Evolutionary conservation across 2,888 invertebrate species (phyloP).

Genomic region (Andrena haemorrhoa): DNA sequence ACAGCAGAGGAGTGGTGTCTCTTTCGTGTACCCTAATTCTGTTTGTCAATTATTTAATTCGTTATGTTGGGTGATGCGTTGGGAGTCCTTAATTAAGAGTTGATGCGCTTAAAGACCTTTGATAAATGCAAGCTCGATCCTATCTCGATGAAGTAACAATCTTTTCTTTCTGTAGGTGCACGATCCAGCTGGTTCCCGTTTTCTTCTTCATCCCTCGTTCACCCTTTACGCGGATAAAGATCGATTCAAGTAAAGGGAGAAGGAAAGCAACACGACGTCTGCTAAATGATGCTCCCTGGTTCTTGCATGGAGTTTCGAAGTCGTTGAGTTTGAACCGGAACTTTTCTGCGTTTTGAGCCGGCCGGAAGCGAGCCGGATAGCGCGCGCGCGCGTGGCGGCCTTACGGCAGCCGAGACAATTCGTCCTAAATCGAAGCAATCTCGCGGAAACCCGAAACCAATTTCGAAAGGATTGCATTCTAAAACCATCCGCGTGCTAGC

Average conservation of each 20-base stretch:
- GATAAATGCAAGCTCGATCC: constrained; percentile 28
- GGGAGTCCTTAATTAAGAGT: too few relatives aligned
- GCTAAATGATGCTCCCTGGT: constrained; percentile 34
- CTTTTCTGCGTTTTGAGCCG: constrained; percentile 40
- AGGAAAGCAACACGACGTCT: constrained; percentile 23
- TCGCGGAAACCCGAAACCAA: constrained; percentile 80
- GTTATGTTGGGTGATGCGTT: too few relatives aligned
- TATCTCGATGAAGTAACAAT: constrained; percentile 26
- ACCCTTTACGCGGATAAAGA: neutral
- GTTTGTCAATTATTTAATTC: too few relatives aligned
- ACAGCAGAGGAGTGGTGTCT: neutral
- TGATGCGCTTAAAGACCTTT: neutral
- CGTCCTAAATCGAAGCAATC: constrained; percentile 79
- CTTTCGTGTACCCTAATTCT: neutral
- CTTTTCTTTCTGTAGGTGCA: neutral
- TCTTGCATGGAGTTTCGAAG: constrained; percentile 43
- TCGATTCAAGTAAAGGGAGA: constrained; percentile 8
- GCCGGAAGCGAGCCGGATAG: constrained; percentile 1
- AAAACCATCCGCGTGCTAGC: constrained; percentile 75
- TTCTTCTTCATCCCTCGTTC: neutral
- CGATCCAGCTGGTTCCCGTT: neutral
- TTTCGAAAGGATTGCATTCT: constrained; percentile 82
- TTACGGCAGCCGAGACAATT: constrained; percentile 70
- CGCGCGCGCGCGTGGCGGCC: constrained; percentile 26
- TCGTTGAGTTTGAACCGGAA: constrained; percentile 32